phyloP scores from a whole-genome alignment of 2,113 vertebrate genomes.

The Rhinogobius similis region DNA sequence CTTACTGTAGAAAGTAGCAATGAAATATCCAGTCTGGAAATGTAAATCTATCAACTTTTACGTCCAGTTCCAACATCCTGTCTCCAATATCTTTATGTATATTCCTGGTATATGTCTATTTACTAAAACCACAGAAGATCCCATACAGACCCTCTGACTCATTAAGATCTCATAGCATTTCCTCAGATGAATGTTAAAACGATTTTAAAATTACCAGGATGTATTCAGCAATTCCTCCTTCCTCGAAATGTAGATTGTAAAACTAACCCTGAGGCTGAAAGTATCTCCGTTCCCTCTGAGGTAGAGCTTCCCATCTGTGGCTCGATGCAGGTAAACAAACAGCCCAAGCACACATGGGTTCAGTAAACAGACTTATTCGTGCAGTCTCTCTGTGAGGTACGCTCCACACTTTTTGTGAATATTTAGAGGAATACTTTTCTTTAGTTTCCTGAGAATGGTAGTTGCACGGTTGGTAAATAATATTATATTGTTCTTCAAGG shows the following conservation, averaged over 20 bases:
- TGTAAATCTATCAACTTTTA: not conserved
- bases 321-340: constrained; percentile 53
- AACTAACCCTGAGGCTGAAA: constrained; percentile 37
- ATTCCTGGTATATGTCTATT: not conserved
- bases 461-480: not conserved
- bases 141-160: not conserved
- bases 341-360: constrained; percentile 42
- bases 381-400: constrained; percentile 8
- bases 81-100: not conserved
- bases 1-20: not conserved
- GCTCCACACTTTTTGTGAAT: not conserved
- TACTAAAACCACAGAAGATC: not conserved
- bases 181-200: constrained; percentile 36
- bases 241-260: constrained; percentile 32
- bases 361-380: constrained; percentile 38
- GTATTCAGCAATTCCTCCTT: constrained; percentile 23
- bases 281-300: constrained; percentile 37
- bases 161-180: constrained; percentile 19
- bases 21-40: not conserved
- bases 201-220: constrained; percentile 28
- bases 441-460: not conserved
- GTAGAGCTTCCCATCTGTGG: constrained; percentile 57
- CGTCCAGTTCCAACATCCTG: not conserved
- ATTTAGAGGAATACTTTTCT: constrained; percentile 23
- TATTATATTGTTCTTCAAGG: not conserved